phyloP scores from a whole-genome alignment of 2,113 vertebrate species.

The Microcebus lehilahytsara region DNA sequence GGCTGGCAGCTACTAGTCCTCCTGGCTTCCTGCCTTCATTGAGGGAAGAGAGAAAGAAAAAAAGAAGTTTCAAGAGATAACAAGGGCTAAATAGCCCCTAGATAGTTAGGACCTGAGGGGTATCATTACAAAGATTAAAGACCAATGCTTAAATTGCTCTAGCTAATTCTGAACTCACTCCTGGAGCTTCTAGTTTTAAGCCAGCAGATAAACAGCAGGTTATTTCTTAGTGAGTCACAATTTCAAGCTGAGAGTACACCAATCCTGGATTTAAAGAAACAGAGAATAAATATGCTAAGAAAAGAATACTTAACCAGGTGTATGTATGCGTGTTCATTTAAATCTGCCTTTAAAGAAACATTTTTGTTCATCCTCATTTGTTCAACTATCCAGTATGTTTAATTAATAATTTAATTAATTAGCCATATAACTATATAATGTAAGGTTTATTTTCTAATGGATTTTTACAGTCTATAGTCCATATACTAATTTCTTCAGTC shows the following conservation, averaged over 20 bases:
- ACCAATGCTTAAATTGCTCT: background rate
- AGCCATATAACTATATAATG: background rate
- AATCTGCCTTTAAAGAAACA: background rate
- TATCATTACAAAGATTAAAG: constrained; percentile 59
- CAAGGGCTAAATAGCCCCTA: background rate
- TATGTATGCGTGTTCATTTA: background rate
- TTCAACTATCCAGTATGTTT: background rate
- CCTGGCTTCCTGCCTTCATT: background rate
- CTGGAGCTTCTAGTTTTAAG: background rate
- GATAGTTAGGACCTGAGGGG: background rate
- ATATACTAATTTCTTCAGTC: background rate
- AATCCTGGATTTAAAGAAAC: constrained; percentile 1
- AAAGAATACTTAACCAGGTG: background rate
- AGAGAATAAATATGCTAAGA: background rate
- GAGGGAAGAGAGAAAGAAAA: background rate
- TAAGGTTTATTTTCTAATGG: constrained; percentile 11
- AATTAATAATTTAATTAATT: constrained; percentile 19
- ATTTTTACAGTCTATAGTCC: background rate
- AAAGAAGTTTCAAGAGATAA: constrained; percentile 35
- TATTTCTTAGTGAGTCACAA: constrained; percentile 43
- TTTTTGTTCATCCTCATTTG: background rate
- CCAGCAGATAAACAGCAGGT: constrained; percentile 26
- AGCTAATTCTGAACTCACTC: constrained; percentile 39
- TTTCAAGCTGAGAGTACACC: constrained; percentile 28
- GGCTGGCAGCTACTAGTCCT: background rate